Evolutionary conservation across 2,113 vertebrate genomes (phyloP), one percentile per base, ranked within the genome.

Genomic region (Passer domesticus): DNA sequence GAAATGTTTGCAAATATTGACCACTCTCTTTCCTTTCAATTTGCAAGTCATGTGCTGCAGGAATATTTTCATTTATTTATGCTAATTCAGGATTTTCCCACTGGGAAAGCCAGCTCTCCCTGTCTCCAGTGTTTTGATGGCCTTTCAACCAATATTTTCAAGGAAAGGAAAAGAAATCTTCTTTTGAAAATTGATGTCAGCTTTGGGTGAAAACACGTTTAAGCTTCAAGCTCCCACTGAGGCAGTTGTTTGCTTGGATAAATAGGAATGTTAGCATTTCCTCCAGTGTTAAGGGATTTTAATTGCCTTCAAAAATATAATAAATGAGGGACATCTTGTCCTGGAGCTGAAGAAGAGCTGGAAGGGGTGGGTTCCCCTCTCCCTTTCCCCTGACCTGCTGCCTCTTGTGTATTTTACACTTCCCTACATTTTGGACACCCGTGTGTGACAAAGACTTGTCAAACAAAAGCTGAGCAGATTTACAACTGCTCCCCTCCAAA

Each of bases 381-480:
- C 37, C 18, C 96, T 98, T 97, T 98, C 97, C 96, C 95, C 98
- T 97, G 97, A 97, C 96, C 11, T 80, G 18, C 35, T 93, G 97
- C 97, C 96, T 73, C 93, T 0, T 94, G 47, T 97, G 97, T 97
- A 95, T 98, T 98, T 98, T 98, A 98, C 98, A 97, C 98, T 97
- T 98, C 97, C 98, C 97, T 97, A 96, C 97, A 84, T 97, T 96
- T 95, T 83, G 96, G 96, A 97, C 97, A 96, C 97, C 95, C 58
- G 58, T 82, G 96, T 97, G 93, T 98, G 98, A 98, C 98, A 98
- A 98, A 97, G 93, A 91, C 96, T 98, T 98, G 98, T 98, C 97
- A 98, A 98, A 98, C 98, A 97, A 96, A 98, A 97, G 92, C 97
- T 60, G 87, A 97, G 96, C 98, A 97, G 98, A 97, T 98, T 98